phyloP scores from a whole-genome alignment of 2,113 vertebrate genomes.

The Charina bottae region DNA sequence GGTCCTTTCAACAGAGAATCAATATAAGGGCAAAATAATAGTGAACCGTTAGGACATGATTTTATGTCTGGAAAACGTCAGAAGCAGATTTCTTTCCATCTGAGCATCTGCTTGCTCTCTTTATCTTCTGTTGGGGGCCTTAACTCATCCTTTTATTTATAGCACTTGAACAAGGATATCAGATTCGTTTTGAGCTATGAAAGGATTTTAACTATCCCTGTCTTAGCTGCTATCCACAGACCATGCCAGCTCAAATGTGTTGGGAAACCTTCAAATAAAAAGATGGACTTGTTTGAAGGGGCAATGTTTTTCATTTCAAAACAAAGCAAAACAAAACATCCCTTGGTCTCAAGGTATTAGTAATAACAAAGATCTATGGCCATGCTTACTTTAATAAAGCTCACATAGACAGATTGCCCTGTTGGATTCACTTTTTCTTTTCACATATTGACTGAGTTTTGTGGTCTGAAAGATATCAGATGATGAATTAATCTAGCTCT shows the following conservation, averaged over 20 bases:
- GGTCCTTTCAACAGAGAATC: neutral
- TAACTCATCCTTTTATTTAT: neutral
- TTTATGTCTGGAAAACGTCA: neutral
- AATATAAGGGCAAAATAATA: neutral
- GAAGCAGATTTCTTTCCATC: neutral
- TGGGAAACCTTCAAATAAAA: slow-evolving; percentile 33
- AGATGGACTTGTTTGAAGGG: slow-evolving; percentile 41
- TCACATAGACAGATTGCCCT: slow-evolving; percentile 47
- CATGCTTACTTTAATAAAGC: slow-evolving; percentile 33
- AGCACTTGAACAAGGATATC: neutral
- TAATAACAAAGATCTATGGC: slow-evolving; percentile 48
- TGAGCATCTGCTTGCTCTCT: neutral
- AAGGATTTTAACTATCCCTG: neutral
- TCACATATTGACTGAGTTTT: slow-evolving; percentile 41
- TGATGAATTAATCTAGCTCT: slow-evolving; percentile 23
- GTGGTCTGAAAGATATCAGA: slow-evolving; percentile 37
- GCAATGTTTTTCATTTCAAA: slow-evolving; percentile 22
- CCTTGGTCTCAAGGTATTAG: slow-evolving; percentile 48
- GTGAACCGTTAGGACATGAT: neutral
- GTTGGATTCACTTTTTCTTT: slow-evolving; percentile 50
- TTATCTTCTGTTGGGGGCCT: neutral
- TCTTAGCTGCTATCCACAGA: slow-evolving; percentile 4
- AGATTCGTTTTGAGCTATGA: neutral
- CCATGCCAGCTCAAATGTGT: slow-evolving; percentile 1
- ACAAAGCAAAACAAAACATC: slow-evolving; percentile 19